Base-by-base conservation (phyloP, 2,888 invertebrate genomes). In the Blastobasis adustella region DNA sequence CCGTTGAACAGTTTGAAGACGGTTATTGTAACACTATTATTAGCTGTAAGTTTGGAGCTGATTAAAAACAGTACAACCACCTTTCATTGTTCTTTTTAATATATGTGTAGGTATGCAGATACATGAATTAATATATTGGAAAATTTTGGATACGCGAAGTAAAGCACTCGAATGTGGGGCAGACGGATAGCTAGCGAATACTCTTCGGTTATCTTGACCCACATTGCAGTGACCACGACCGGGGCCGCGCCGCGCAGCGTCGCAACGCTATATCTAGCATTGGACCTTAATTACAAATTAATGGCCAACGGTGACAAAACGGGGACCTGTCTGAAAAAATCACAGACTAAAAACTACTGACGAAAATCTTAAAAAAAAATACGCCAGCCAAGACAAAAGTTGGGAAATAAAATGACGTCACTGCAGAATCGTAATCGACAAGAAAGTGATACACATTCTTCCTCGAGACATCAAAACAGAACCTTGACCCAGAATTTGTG, bases 171-270 rank as follows among this genome's bases (percentile, higher is more conserved):
- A 73, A 75, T 71, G 74, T 73, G 68, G 73, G 62, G 37, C 50
- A 43, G 23, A 61, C 78, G 70, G 67, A 56, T 65, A 61, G 57
- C 58, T 58, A 64, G 63, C 52, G 56, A 49, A 52, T 62, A 63
- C 76, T 76, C 76, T 75, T 73, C 71, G 69, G 73, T 77, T 77
- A 76, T 80, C 82, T 82, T 81, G 82, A 82, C 82, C 82, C 71
- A 82, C 77, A 76, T 82, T 23, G 71, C 63, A 60, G 71, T 71
- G 79, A 74, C 78, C 80, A 77, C 76, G 72, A 73, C 66, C 67
- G 71, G 70, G 73, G 71, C 69, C 75, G 66, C 58, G 61, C 65
- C 61, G 57, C 39, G 45, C 46, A n/a, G n/a, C n/a, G n/a, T n/a
- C 46, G 37, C 46, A 41, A 37, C 58, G 59, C 64, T 67, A 61